A percentile compares a stretch with the other conserved stretches of the same genome.
Evolutionary conservation across 2,888 invertebrate species (phyloP).

Genomic region (Bombyx huttoni): DNA sequence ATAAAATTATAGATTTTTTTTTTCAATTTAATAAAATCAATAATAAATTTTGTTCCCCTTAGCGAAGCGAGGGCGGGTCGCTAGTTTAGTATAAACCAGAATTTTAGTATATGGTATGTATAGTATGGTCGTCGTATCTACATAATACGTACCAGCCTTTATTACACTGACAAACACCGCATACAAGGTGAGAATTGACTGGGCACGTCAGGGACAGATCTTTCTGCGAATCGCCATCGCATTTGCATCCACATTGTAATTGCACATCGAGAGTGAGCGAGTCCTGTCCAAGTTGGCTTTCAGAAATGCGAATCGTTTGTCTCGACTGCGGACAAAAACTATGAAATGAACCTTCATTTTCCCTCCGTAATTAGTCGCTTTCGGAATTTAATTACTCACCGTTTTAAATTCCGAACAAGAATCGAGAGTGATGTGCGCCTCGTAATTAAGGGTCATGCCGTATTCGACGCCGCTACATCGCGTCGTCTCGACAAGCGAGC

Average conservation of each 20-base stretch:
- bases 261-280: constrained; percentile 79
- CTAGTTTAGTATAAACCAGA: not conserved
- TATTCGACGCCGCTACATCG: constrained; percentile 75
- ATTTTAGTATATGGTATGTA: not conserved
- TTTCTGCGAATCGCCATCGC: constrained; percentile 45
- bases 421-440: constrained; percentile 72
- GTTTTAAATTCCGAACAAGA: constrained; percentile 68
- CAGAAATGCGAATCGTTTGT: constrained; percentile 77
- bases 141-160: constrained; percentile 69
- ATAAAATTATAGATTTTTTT: too few relatives aligned
- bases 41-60: not conserved
- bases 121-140: not conserved
- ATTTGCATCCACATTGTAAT: constrained; percentile 81
- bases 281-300: constrained; percentile 82
- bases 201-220: constrained; percentile 46
- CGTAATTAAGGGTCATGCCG: constrained; percentile 76
- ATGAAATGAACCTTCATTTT: not conserved
- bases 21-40: too few relatives aligned
- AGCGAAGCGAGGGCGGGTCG: too few relatives aligned
- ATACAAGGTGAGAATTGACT: constrained; percentile 70
- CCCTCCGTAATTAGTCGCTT: not conserved
- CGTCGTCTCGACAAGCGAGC: constrained; percentile 53
- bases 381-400: constrained; percentile 23
- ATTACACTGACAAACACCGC: constrained; percentile 77
- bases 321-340: constrained; percentile 26